A percentile compares a stretch with the other conserved stretches of the same genome.
Conservation (phyloP, 2,797 vertebrate species). For the Orestias chungarensis region DNA sequence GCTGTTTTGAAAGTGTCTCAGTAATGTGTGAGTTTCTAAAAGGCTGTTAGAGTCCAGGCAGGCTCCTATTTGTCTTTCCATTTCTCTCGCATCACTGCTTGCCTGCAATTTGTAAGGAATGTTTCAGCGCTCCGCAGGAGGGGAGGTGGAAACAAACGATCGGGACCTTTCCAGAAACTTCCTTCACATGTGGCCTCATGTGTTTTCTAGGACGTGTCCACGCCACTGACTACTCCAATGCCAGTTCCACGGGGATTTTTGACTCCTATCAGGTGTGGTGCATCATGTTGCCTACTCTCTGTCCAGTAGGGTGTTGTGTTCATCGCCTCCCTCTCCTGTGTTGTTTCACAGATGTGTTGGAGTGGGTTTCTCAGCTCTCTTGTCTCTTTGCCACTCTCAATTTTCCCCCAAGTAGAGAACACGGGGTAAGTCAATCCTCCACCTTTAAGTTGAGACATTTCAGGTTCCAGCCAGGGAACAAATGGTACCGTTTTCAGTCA, state of each 20-base stretch:
- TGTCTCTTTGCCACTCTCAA: conserved; percentile 88
- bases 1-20: background rate
- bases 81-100: conserved; percentile 32
- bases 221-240: conserved; percentile 95
- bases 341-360: conserved; percentile 90
- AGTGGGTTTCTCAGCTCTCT: conserved; percentile 83
- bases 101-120: conserved; percentile 37
- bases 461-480: background rate
- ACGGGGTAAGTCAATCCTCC: conserved; percentile 83
- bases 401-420: conserved; percentile 89
- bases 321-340: conserved; percentile 3
- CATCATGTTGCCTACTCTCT: background rate
- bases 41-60: conserved; percentile 22
- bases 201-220: conserved; percentile 84
- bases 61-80: conserved; percentile 36
- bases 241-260: conserved; percentile 92
- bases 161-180: background rate
- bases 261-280: conserved; percentile 88
- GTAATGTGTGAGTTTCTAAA: conserved; percentile 6
- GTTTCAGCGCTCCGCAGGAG: conserved; percentile 10
- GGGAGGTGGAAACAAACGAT: conserved; percentile 2
- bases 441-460: background rate
- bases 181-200: conserved; percentile 6
- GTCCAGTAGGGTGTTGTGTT: conserved; percentile 5
- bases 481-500: too few relatives aligned